Base-by-base conservation (phyloP, 2,797 vertebrate species). In the Oryzias sinensis region DNA sequence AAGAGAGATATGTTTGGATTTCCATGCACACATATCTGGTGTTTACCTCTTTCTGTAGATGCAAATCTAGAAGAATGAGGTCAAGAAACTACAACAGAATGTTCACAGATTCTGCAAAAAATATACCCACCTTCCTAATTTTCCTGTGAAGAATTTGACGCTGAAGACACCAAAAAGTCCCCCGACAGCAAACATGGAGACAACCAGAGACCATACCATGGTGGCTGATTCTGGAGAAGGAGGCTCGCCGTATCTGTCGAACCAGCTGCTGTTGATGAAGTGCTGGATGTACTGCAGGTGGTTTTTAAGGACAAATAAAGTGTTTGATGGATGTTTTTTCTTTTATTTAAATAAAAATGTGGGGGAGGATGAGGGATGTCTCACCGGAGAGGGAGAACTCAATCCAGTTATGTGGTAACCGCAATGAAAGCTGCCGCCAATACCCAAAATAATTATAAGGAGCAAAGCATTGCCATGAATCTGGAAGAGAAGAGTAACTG, bases 371-470 rank as follows among this genome's bases (percentile, higher is more conserved):
- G 11, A 13, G 1, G 4, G 33, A 37, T 37, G 3, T 56, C 79
- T 91, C 83, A 96, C 94, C 51, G 89, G 89, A 52, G 94, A 91
- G 4, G 94, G 93, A 58, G 94, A 94, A 70, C 93, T 96, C 74
- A 93, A 81, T 52, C 82, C 83, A 13, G 93, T 91, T 4, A 81
- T 0, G 48, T 95, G 92, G 68, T 92, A 89, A 53, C 94, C 94
- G 49, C 6, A 43, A 11, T 95, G 94, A 81, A 93, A 94, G 40
- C 68, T 53, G 79, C 94, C 94, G 62, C 92, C 93, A 42, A 93
- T 52, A 18, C 93, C 94, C 83, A 94, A 76, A 74, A 91, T 79
- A 17, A 92, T 9, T 57, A 92, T 90, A 53, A 93, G 86, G 40
- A 89, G 7, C 37, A 91, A 53, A 44, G 77, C 91, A 0, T 85